phyloP scores from a whole-genome alignment of 2,113 vertebrate species.

The Neodontobutis hainanensis region DNA sequence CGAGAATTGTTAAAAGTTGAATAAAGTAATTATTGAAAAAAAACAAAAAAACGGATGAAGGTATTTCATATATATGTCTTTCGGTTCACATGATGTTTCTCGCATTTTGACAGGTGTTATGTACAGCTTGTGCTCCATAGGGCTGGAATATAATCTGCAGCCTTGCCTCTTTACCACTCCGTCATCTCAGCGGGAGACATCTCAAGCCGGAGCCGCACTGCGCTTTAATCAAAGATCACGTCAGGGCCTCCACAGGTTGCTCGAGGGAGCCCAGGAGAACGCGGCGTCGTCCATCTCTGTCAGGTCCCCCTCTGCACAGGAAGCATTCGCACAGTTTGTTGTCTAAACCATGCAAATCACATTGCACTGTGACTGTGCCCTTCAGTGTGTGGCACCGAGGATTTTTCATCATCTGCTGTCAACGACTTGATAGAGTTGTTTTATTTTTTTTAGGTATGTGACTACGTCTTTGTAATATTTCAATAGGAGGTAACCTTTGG shows the following conservation, averaged over 20 bases:
- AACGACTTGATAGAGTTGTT: slow-evolving; percentile 17
- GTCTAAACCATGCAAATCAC: slow-evolving; percentile 67
- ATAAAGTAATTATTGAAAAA: no score
- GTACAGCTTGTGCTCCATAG: neutral
- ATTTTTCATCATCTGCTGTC: slow-evolving; percentile 53
- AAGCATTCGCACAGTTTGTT: slow-evolving; percentile 54
- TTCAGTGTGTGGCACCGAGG: slow-evolving; percentile 49
- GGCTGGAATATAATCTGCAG: slow-evolving; percentile 20
- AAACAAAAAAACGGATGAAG: neutral
- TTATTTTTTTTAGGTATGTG: slow-evolving; percentile 12
- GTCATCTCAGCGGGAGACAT: slow-evolving; percentile 41
- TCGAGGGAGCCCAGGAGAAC: slow-evolving; percentile 27
- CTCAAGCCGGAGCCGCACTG: slow-evolving; percentile 40
- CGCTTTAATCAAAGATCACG: slow-evolving; percentile 58
- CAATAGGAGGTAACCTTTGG: no score
- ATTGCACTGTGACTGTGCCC: slow-evolving; percentile 52
- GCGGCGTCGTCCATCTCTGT: slow-evolving; percentile 62
- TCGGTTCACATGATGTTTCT: slow-evolving; percentile 1
- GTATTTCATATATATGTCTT: neutral
- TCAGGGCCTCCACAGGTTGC: slow-evolving; percentile 34
- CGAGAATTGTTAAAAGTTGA: no score
- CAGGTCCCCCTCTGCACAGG: slow-evolving; percentile 57
- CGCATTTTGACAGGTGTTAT: neutral
- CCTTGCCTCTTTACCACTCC: slow-evolving; percentile 20
- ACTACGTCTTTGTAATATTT: neutral